Percentiles rank a stretch among this genome's conserved stretches.
Conservation (phyloP, 2,113 vertebrate genomes). For the Cacatua alba region DNA sequence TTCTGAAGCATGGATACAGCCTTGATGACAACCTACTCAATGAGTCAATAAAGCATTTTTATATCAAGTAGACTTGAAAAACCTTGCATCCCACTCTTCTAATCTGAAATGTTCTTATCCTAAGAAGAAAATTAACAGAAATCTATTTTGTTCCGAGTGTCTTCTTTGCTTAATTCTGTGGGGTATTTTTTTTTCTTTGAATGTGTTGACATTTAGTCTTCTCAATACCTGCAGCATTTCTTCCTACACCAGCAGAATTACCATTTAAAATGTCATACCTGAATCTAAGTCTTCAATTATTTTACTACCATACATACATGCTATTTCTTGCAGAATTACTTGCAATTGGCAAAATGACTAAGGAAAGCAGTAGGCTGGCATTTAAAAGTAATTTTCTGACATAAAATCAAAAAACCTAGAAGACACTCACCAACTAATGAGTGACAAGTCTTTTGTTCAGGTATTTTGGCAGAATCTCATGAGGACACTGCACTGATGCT, state of each 20-base stretch:
- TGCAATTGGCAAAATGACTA: conserved; percentile 4
- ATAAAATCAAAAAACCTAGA: not conserved
- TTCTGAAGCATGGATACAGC: not conserved
- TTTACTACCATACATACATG: not conserved
- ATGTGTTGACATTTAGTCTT: not conserved
- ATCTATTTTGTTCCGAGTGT: not conserved
- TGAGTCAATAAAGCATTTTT: conserved; percentile 13
- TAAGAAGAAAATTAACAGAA: not conserved
- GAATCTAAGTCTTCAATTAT: not conserved
- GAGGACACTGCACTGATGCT: not conserved
- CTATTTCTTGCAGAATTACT: not conserved
- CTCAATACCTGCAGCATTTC: not conserved
- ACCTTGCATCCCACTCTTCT: not conserved
- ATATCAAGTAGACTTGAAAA: not conserved
- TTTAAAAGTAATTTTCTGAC: conserved; percentile 4
- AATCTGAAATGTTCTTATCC: not conserved
- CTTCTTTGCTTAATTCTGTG: not conserved
- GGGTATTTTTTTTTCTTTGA: not conserved
- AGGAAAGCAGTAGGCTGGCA: conserved; percentile 7
- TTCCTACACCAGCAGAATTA: not conserved
- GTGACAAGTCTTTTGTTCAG: not conserved
- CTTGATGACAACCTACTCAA: conserved; percentile 16
- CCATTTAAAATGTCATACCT: not conserved
- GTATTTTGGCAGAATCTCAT: not conserved
- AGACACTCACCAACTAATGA: not conserved